Conservation (phyloP, 1,140 invertebrate genomes). For the Drosophila oshimai region DNA sequence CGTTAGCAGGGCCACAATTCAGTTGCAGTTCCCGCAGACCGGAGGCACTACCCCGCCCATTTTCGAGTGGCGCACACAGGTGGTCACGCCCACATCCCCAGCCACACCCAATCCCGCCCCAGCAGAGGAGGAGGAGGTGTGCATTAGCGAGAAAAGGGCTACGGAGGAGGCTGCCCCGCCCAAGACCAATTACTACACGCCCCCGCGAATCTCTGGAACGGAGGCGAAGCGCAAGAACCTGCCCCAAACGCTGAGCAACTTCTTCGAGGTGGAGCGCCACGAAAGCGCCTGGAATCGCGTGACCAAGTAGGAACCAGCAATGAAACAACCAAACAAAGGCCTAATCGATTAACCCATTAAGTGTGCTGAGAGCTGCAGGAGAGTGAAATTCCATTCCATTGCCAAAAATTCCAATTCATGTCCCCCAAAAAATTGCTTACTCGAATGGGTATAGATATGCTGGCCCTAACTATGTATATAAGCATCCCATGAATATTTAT, state of each 20-base stretch:
- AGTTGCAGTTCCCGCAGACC: conserved; percentile 33
- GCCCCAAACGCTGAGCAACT: conserved; percentile 54
- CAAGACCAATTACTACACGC: conserved; percentile 32
- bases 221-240: conserved; percentile 56
- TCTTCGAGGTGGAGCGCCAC: conserved; percentile 57
- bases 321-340: conserved; percentile 12
- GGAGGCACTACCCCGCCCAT: neutral
- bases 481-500: conserved; percentile 46
- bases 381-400: conserved; percentile 44
- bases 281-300: conserved; percentile 68
- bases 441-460: neutral
- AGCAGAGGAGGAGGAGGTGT: conserved; percentile 1
- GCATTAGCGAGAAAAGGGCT: neutral
- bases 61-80: conserved; percentile 70
- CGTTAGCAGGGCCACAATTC: conserved; percentile 51
- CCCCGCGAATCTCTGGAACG: conserved; percentile 53
- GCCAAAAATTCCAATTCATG: conserved; percentile 43
- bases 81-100: conserved; percentile 17
- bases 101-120: neutral
- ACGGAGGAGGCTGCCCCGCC: conserved; percentile 30
- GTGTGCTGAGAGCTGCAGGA: conserved; percentile 31
- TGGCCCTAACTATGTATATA: conserved; percentile 20
- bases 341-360: conserved; percentile 61
- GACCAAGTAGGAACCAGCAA: conserved; percentile 40
- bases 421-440: conserved; percentile 18